A percentile compares a stretch with the other conserved stretches of the same genome.
Conservation (phyloP, 2,113 vertebrate species). For the Nematolebias whitei region DNA sequence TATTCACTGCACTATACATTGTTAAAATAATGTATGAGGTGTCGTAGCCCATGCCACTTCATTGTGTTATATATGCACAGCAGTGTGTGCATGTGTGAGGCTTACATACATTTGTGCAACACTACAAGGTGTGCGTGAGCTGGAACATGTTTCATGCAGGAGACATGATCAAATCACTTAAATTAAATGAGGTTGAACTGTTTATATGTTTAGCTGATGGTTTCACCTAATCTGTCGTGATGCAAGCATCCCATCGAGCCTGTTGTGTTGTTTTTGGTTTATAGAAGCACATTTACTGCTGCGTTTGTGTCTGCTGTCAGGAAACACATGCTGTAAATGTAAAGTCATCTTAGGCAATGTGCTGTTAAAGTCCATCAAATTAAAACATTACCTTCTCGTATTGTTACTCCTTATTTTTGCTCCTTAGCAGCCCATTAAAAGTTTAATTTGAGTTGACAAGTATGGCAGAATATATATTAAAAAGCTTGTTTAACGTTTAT, state of each 20-base stretch:
- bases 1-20: constrained; percentile 66
- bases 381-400: not conserved
- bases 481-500: too few relatives aligned
- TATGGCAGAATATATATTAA: not conserved
- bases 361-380: too few relatives aligned
- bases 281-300: constrained; percentile 31
- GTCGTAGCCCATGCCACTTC: constrained; percentile 48
- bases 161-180: not conserved
- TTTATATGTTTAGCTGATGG: constrained; percentile 11
- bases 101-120: not conserved
- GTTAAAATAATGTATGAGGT: constrained; percentile 76
- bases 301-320: constrained; percentile 19
- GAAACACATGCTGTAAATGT: constrained; percentile 10
- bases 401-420: not conserved
- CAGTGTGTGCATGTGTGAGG: constrained; percentile 3
- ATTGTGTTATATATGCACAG: constrained; percentile 47
- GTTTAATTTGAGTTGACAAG: too few relatives aligned
- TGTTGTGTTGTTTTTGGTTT: constrained; percentile 25
- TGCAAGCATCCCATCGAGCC: not conserved
- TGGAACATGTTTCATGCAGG: not conserved
- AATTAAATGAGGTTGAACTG: not conserved
- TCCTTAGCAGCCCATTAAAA: not conserved
- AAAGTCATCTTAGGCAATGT: not conserved
- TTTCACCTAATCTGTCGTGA: constrained; percentile 10
- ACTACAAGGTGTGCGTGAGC: not conserved